Evolutionary conservation across 2,113 vertebrate genomes (phyloP), one percentile per base, ranked within the genome.

Genomic region (Oxyura jamaicensis): DNA sequence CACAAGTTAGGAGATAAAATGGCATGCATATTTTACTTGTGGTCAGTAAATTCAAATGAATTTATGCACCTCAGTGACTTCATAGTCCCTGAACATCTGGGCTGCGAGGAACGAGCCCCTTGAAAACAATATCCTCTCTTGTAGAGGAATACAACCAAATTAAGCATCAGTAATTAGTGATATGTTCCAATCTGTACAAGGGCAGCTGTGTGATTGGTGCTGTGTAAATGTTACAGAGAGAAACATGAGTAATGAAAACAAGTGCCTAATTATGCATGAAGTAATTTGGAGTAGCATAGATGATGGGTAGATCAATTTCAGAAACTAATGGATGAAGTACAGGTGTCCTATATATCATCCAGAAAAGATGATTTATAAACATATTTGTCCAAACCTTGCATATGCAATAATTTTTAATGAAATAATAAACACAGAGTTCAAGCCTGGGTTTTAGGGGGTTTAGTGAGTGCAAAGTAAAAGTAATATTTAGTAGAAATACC

Each of bases 51-150:
- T 88, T 88, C 63, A 50, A 58, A 86, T 78, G 69, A 62, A 36
- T 68, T 93, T 83, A 7, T 60, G 53, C 28, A 73, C 71, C 91
- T 93, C 62, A 29, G 91, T 65, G 91, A 55, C 66, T n/a, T 76
- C 41, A 21, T 86, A 41, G 69, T 94, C 96, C 41, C 90, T 58
- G 41, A 96, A 91, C 92, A 96, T 92, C 91, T 96, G 92, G 77
- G 10, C 82, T 60, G 60, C 86, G 67, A 73, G 69, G 29, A 93
- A 89, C 42, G 42, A 50, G 73, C 44, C 90, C 62, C 76, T 88
- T 86, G 86, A n/a, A 91, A 95, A 88, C 41, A 76, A 46, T 69
- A 88, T 73, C 58, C 22, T 89, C 35, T 25, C 58, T 84, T 62
- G n/a, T 35, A 82, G 80, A 66, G 66, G 41, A 89, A 63, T 46